These are phyloP conservation scores for Paguma larvata DNA, from an alignment of 2,797 vertebrate species.

Conservation along the genomic window DNA sequence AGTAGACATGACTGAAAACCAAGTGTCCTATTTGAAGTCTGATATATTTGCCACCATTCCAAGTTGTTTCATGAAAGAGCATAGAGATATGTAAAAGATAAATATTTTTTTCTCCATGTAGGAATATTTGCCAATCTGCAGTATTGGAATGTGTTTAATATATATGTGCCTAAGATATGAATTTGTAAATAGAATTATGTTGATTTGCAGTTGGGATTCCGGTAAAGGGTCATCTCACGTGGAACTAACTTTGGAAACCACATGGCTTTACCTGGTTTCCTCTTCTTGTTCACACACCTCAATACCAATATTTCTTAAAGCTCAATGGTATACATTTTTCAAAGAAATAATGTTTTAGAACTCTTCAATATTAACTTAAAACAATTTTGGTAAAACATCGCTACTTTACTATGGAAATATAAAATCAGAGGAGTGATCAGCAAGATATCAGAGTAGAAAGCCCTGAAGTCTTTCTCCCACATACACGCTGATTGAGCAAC, in stretches of 20 bases:
- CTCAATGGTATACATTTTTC: neutral
- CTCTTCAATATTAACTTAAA: neutral
- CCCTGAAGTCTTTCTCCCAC: neutral
- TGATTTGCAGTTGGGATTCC: neutral
- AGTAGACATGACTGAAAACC: neutral
- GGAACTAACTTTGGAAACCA: neutral
- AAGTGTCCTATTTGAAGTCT: constrained; percentile 22
- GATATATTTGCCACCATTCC: neutral
- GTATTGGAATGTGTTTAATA: neutral
- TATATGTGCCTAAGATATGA: neutral
- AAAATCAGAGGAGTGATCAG: neutral
- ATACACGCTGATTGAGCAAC: neutral
- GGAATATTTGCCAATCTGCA: neutral
- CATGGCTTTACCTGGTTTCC: neutral
- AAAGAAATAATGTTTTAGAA: neutral
- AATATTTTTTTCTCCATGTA: neutral
- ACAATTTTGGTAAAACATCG: neutral
- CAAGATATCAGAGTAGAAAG: neutral
- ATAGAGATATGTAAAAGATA: neutral
- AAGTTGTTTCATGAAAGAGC: neutral
- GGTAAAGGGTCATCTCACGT: neutral
- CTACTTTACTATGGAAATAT: neutral
- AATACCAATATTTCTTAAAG: neutral
- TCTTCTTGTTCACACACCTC: neutral
- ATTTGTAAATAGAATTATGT: neutral